Base-by-base conservation (phyloP, 2,888 invertebrate genomes). In the Liodrosophila aerea region DNA sequence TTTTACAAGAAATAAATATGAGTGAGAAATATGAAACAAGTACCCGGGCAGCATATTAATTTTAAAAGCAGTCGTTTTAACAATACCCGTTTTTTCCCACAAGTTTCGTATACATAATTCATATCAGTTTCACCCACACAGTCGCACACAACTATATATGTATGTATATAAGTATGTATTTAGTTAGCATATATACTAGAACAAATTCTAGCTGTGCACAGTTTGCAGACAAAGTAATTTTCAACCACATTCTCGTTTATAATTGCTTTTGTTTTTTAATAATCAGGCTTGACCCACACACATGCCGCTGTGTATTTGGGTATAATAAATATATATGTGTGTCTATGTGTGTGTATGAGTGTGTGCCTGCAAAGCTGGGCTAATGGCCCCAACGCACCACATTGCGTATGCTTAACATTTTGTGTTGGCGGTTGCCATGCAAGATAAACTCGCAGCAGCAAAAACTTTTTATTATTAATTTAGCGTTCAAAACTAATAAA, bases 191-290 rank as follows among this genome's bases (percentile, higher is more conserved):
- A 64, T 45, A 53, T 22, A 22, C 5, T 4, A 22, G 40, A 41
- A 53, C 40, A 60, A 54, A 59, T 52, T 63, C 70, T 53, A 65
- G 68, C 76, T 46, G 76, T 15, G 78, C 78, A 36, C 68, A 68
- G 68, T 71, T 78, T 66, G 67, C 45, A 30, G 46, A 9, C 40
- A 73, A 64, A 62, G 72, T 74, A 64, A 80, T 76, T 64, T 50
- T 47, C 51, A 56, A 49, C 74, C 80, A 61, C 59, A 72, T 60
- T 64, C 56, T 72, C 50, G 60, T 46, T 56, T 73, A 70, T 80
- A 80, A 80, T 80, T 80, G 75, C 83, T 80, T 80, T 80, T 83
- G 81, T 83, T 80, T 80, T 78, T 80, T 83, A 80, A 80, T 80
- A 83, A 76, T 76, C 81, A 76, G 65, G 66, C 77, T 61, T 68